Percentiles rank a stretch among this genome's conserved stretches.
Conservation (phyloP, 2,888 invertebrate genomes). For the Tetanocera ferruginea region DNA sequence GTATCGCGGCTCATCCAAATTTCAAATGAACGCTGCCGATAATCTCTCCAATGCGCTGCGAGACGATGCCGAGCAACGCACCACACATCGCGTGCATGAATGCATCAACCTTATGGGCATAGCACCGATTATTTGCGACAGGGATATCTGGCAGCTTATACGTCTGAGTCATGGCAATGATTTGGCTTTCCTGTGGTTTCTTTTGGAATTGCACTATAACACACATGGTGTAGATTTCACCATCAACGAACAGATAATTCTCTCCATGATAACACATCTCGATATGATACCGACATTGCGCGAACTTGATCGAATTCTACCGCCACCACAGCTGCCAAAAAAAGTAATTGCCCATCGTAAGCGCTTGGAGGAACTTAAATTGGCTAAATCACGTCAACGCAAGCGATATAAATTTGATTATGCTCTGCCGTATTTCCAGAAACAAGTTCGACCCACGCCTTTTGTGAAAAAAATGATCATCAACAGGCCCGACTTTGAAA, state of each 20-base stretch:
- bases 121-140: constrained; percentile 50
- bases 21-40: constrained; percentile 57
- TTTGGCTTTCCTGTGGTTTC: constrained; percentile 67
- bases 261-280: constrained; percentile 63
- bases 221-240: constrained; percentile 48
- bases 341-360: constrained; percentile 30
- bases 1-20: constrained; percentile 61
- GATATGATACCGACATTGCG: constrained; percentile 63
- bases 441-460: constrained; percentile 42
- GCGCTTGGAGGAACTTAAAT: neutral
- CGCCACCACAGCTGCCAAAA: constrained; percentile 50
- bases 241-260: constrained; percentile 63
- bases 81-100: constrained; percentile 53
- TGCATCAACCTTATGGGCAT: constrained; percentile 58
- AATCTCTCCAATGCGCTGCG: constrained; percentile 51
- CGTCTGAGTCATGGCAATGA: constrained; percentile 62
- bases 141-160: constrained; percentile 52
- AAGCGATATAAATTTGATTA: neutral
- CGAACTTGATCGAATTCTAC: constrained; percentile 63
- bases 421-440: constrained; percentile 54
- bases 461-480: constrained; percentile 45
- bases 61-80: constrained; percentile 61
- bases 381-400: neutral
- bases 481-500: constrained; percentile 39
- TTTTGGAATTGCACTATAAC: constrained; percentile 63